These are phyloP conservation scores for Lichenostomus cassidix DNA, from an alignment of 2,113 vertebrate species.

Conservation along the genomic window DNA sequence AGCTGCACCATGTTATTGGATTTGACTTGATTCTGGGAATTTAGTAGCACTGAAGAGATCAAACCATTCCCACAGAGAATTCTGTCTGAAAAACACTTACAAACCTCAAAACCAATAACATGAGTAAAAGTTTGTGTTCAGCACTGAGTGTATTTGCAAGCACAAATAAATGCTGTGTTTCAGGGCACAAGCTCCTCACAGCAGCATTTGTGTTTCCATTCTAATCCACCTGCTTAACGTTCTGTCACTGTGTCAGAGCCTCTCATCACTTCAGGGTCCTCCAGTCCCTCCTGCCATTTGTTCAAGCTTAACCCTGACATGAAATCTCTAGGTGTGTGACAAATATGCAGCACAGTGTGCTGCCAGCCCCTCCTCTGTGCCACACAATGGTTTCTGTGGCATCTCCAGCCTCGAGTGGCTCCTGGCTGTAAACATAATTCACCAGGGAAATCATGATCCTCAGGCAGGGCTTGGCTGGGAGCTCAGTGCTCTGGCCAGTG, in stretches of 20 bases:
- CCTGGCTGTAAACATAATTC: not conserved
- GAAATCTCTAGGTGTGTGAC: too few species aligned
- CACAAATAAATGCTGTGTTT: not conserved
- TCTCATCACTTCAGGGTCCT: not conserved
- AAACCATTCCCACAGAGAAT: not conserved
- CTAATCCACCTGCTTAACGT: not conserved
- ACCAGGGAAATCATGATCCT: not conserved
- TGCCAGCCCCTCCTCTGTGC: not conserved
- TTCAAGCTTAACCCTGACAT: not conserved
- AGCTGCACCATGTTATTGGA: not conserved
- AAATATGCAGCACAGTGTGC: accelerated
- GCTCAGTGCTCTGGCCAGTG: not conserved
- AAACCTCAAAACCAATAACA: not conserved
- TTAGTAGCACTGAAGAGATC: not conserved
- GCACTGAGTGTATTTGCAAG: not conserved
- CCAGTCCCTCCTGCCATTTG: not conserved
- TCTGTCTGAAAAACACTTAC: not conserved
- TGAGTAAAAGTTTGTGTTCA: not conserved
- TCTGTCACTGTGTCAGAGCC: not conserved
- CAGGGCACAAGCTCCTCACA: not conserved
- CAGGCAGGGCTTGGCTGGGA: not conserved
- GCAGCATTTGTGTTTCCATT: not conserved
- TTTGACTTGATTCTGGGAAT: slow-evolving; percentile 1
- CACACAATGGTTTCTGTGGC: not conserved
- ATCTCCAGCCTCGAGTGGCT: not conserved